Base-by-base conservation (phyloP, 2,888 invertebrate species). In the Netelia inedita region DNA sequence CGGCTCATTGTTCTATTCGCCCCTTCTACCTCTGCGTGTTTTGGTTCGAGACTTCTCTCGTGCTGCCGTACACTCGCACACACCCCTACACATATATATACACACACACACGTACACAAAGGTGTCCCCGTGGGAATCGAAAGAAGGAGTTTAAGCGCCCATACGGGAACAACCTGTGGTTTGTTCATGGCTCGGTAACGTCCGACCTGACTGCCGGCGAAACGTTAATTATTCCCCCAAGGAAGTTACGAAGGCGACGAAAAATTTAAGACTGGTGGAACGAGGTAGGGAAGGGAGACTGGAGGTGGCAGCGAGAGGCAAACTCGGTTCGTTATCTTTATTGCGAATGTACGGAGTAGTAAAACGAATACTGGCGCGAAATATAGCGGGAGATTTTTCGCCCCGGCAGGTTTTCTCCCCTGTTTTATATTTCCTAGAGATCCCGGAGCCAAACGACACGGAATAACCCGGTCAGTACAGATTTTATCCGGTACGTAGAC, bases 301-400 rank as follows among this genome's bases (percentile, higher is more conserved):
- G 5, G 28, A 28, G 28, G 5, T 28, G 28, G 28, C 28, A 28
- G 28, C 28, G 5, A 28, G 41, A 69, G 69, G 61, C 69, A 74
- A 79, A 69, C 69, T 57, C 74, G 79, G 79, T 83, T 83, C 74
- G 69, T 75, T 83, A 83, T 83, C 79, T 83, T 71, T 57, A 75
- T 53, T 65, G 41, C 53, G 55, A 43, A 57, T 69, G 61, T 19
- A 28, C 53, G 53, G 50, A 78, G 57, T 50, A 6, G 63, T 19
- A 71, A n/a, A 65, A 63, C 65, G 53, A 79, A 43, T 53, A 23
- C 63, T 68, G 50, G 53, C 19, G 43, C 23, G 23, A 14, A 63
- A 63, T 23, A 61, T 55, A 57, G 21, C 14, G 19, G 1, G 28
- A 65, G 71, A 71, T 71, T 79, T 53, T 50, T 50, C 21, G 78